Evolutionary conservation across 2,113 vertebrate genomes (phyloP).

Genomic region (Sinocyclocheilus maitianheensis): DNA sequence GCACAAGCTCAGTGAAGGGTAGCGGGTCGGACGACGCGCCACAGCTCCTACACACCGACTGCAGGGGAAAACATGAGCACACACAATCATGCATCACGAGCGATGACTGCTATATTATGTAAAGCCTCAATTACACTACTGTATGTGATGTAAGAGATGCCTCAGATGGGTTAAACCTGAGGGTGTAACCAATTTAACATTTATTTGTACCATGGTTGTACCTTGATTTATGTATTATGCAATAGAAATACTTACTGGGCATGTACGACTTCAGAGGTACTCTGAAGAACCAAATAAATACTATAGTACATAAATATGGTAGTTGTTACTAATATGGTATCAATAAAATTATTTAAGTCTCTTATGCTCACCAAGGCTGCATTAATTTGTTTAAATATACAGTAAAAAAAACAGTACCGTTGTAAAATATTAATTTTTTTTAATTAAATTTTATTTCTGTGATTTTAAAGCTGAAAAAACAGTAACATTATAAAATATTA

Average conservation of each 20-base stretch:
- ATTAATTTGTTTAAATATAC: not conserved
- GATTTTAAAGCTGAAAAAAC: too few relatives aligned
- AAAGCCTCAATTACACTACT: not conserved
- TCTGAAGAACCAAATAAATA: too few relatives aligned
- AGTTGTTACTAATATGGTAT: too few relatives aligned
- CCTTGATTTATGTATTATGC: not conserved
- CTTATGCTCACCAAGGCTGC: not conserved
- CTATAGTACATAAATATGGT: too few relatives aligned
- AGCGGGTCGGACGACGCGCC: constrained; percentile 95
- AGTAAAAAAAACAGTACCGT: too few relatives aligned
- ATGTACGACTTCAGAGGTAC: too few relatives aligned
- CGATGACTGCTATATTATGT: not conserved
- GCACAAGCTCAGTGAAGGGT: constrained; percentile 95
- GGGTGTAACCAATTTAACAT: not conserved
- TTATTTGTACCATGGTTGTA: not conserved
- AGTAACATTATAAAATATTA: too few relatives aligned
- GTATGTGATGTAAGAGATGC: not conserved
- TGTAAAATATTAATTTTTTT: too few relatives aligned
- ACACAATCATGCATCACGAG: constrained; percentile 5
- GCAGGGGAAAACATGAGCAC: constrained; percentile 39
- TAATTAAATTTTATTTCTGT: too few relatives aligned
- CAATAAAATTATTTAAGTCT: too few relatives aligned
- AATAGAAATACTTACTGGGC: not conserved
- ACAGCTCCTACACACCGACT: constrained; percentile 95
- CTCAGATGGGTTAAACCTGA: not conserved